These are phyloP conservation scores for Lontra canadensis DNA, from an alignment of 2,113 vertebrate species.

Conservation along the genomic window DNA sequence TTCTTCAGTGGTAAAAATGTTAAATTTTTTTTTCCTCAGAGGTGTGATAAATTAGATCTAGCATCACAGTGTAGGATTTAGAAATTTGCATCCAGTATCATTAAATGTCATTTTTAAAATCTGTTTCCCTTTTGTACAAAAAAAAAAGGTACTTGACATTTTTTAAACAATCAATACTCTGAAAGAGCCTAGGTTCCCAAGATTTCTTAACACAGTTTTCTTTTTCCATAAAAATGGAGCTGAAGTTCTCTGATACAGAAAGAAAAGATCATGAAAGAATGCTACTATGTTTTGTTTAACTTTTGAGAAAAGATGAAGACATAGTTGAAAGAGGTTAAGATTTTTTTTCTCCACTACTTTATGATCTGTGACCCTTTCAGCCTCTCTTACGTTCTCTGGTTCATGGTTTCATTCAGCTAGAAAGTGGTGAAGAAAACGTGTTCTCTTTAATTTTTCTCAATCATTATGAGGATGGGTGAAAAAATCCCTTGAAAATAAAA, in stretches of 20 bases:
- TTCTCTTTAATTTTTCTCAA: neutral
- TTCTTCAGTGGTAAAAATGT: neutral
- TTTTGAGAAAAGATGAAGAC: neutral
- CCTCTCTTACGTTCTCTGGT: neutral
- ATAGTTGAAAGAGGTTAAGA: neutral
- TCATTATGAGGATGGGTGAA: neutral
- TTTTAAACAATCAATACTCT: neutral
- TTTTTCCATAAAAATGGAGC: neutral
- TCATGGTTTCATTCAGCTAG: neutral
- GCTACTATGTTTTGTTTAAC: neutral
- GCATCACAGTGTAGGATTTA: neutral
- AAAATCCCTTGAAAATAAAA: slow-evolving; percentile 3
- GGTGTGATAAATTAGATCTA: neutral
- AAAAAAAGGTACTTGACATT: neutral
- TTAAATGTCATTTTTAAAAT: neutral
- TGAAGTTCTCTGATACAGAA: neutral
- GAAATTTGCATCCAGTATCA: neutral
- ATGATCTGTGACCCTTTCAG: neutral
- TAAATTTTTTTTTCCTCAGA: neutral
- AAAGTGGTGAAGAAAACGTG: neutral
- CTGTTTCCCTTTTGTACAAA: neutral
- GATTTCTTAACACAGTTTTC: neutral
- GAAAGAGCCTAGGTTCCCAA: neutral
- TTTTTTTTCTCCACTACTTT: neutral
- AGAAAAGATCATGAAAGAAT: neutral